phyloP scores from a whole-genome alignment of 2,113 vertebrate species.

The Anolis carolinensis region DNA sequence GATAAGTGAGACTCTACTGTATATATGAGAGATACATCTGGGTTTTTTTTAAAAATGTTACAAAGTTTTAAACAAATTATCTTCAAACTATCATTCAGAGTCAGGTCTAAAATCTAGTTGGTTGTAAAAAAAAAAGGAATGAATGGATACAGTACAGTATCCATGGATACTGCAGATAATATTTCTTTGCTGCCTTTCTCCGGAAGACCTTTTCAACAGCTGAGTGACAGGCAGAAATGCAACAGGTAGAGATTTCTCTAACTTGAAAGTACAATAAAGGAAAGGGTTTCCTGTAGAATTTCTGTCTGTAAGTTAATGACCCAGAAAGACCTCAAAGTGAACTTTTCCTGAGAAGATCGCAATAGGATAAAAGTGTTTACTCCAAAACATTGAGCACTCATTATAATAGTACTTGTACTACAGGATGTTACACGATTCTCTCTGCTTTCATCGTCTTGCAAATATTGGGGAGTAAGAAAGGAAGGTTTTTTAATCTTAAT shows the following conservation, averaged over 20 bases:
- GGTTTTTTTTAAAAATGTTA: neutral
- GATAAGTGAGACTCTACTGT: no score
- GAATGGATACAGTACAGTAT: no score
- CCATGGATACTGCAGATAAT: neutral
- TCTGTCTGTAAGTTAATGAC: neutral
- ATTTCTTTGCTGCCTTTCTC: neutral
- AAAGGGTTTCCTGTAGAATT: neutral
- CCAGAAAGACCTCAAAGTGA: neutral
- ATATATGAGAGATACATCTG: neutral
- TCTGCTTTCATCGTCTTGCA: slow-evolving; percentile 6
- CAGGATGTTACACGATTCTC: neutral
- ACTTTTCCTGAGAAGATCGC: neutral
- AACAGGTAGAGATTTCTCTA: neutral
- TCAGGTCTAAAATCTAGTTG: neutral
- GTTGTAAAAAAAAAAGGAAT: neutral
- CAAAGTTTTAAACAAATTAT: neutral
- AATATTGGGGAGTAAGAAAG: neutral
- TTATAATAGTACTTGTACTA: neutral
- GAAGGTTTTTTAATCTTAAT: neutral
- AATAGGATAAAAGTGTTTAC: neutral
- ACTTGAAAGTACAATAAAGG: neutral
- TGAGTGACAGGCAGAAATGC: neutral
- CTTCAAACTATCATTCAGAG: neutral
- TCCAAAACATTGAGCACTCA: neutral
- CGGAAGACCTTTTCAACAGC: neutral